phyloP scores from a whole-genome alignment of 2,888 invertebrate species.

The Podabrus alpinus region DNA sequence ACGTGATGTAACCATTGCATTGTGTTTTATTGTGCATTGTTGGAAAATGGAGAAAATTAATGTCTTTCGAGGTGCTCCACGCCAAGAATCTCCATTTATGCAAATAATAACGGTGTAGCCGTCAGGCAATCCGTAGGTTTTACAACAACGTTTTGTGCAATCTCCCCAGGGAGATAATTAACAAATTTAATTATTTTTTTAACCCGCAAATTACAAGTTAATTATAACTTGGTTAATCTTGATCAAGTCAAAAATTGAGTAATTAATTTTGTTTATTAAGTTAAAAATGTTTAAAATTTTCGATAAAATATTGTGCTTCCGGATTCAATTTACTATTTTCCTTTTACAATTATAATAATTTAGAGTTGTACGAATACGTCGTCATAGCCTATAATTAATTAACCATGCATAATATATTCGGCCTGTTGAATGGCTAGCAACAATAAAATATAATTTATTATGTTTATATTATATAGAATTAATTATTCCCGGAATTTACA shows the following conservation, averaged over 20 bases:
- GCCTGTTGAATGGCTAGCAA: too few species aligned
- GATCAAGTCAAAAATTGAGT: neutral
- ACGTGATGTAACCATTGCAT: neutral
- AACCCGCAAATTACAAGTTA: neutral
- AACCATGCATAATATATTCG: too few species aligned
- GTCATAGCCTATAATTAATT: too few species aligned
- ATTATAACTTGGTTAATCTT: neutral
- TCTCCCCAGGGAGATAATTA: neutral
- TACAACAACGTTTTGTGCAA: neutral
- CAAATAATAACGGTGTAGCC: neutral
- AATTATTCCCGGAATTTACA: too few species aligned
- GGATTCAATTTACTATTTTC: neutral
- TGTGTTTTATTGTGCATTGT: neutral
- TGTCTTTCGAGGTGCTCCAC: neutral
- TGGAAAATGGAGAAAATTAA: neutral
- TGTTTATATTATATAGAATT: too few species aligned
- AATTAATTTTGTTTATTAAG: neutral
- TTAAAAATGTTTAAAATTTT: neutral
- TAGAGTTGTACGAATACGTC: neutral
- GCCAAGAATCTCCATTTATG: neutral
- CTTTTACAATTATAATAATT: neutral
- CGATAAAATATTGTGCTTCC: neutral
- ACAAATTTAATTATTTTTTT: neutral
- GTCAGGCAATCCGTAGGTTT: neutral
- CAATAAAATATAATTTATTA: too few species aligned